These are phyloP conservation scores for Bhutanitis thaidina DNA, from an alignment of 2,888 invertebrate species.

Conservation along the genomic window DNA sequence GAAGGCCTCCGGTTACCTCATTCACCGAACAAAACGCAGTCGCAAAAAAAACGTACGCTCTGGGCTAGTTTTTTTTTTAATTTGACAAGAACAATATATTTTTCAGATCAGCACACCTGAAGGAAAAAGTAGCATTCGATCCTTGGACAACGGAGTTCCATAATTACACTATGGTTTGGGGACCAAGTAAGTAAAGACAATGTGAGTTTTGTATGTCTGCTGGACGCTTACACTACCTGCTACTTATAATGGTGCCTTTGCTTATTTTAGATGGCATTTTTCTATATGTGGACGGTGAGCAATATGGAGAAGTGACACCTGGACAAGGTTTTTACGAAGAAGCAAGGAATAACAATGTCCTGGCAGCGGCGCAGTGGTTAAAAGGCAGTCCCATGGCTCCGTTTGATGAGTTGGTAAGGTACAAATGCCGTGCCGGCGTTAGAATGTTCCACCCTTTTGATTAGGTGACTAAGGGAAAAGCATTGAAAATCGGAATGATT, in stretches of 20 bases:
- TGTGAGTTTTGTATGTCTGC: no score
- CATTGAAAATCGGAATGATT: no score
- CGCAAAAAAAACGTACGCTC: no score
- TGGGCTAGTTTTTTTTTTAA: no score
- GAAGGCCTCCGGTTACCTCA: no score
- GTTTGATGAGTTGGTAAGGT: conserved; percentile 84
- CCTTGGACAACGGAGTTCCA: conserved; percentile 83
- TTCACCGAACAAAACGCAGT: no score
- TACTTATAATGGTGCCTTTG: no score
- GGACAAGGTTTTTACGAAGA: conserved; percentile 50
- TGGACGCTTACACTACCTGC: no score
- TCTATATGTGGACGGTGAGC: conserved; percentile 76
- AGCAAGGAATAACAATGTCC: conserved; percentile 45
- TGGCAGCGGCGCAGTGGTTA: conserved; percentile 77
- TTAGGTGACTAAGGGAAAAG: no score
- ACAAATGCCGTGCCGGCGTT: no score
- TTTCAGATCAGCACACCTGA: conserved; percentile 48
- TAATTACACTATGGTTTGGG: conserved; percentile 85
- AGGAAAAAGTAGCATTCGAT: conserved; percentile 48
- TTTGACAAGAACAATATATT: no score
- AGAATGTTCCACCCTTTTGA: neutral
- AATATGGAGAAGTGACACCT: conserved; percentile 70
- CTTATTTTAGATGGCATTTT: conserved; percentile 65
- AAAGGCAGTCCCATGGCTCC: conserved; percentile 82
- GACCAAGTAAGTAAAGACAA: conserved; percentile 70